phyloP scores from a whole-genome alignment of 2,113 vertebrate species.

The Gadus chalcogrammus region DNA sequence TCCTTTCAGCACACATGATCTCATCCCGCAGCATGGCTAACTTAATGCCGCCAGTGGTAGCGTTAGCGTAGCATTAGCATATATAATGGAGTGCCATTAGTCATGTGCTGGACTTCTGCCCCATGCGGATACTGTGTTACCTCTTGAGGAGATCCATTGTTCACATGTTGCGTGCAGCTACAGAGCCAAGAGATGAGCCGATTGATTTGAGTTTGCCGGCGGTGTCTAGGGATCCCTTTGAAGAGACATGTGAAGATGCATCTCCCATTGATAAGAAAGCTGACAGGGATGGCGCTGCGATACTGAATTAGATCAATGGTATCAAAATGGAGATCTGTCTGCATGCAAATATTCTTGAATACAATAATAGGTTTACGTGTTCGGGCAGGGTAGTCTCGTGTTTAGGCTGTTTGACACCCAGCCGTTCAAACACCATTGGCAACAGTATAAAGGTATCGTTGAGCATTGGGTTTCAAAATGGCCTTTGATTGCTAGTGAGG shows the following conservation, averaged over 20 bases:
- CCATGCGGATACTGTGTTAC: constrained; percentile 67
- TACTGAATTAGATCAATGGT: background rate
- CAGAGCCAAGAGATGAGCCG: constrained; percentile 71
- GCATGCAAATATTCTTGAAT: too few relatives aligned
- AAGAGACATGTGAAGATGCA: constrained; percentile 68
- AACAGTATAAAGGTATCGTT: too few relatives aligned
- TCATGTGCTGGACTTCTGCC: constrained; percentile 53
- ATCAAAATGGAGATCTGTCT: too few relatives aligned
- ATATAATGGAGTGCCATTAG: constrained; percentile 60
- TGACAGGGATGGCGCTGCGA: constrained; percentile 16
- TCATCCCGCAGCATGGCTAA: constrained; percentile 62
- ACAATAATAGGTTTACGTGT: too few relatives aligned
- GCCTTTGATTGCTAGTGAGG: too few relatives aligned
- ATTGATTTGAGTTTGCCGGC: constrained; percentile 73
- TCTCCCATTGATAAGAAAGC: constrained; percentile 55
- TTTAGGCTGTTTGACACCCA: too few relatives aligned
- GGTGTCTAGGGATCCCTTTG: constrained; percentile 59
- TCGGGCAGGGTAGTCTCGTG: too few relatives aligned
- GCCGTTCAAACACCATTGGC: too few relatives aligned
- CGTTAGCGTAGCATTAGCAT: constrained; percentile 61
- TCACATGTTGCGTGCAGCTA: constrained; percentile 62
- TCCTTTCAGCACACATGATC: constrained; percentile 65
- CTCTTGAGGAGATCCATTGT: constrained; percentile 71
- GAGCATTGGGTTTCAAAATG: too few relatives aligned
- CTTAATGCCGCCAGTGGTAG: constrained; percentile 58